A percentile compares a stretch with the other conserved stretches of the same genome.
These are phyloP conservation scores for Ptilonorhynchus violaceus DNA, from an alignment of 2,113 vertebrate species.

Conservation along the genomic window DNA sequence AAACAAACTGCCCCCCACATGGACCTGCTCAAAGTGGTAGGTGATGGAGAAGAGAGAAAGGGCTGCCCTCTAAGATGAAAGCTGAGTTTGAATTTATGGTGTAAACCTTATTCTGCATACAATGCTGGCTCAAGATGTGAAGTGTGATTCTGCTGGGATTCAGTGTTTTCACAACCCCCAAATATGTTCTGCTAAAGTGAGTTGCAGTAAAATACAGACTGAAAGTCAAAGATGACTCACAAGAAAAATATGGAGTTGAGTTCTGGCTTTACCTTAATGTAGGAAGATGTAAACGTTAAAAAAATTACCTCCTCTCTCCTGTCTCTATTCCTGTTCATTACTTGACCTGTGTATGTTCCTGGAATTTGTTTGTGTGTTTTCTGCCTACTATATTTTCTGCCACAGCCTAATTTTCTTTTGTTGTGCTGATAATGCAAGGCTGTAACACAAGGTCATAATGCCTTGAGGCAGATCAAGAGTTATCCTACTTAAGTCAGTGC, in stretches of 20 bases:
- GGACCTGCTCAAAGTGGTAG: background rate
- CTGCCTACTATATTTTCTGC: background rate
- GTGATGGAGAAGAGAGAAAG: background rate
- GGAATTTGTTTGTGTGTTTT: background rate
- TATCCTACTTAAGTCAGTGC: background rate
- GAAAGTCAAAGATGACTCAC: background rate
- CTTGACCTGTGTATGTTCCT: background rate
- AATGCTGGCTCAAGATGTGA: background rate
- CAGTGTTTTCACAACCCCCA: background rate
- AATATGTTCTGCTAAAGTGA: background rate
- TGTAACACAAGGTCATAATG: background rate
- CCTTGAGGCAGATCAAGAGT: background rate
- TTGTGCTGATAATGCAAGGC: background rate
- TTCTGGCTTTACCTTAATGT: background rate
- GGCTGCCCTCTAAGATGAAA: accelerated
- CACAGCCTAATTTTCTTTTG: background rate
- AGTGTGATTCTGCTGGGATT: background rate
- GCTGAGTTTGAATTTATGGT: background rate
- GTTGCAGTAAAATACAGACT: background rate
- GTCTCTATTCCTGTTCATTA: background rate
- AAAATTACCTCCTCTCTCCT: background rate
- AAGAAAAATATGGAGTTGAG: background rate
- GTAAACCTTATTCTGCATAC: background rate
- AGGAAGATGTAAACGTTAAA: background rate
- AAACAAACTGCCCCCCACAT: accelerated